Conservation (phyloP, 1,140 invertebrate species). For the Bombus turneri region DNA sequence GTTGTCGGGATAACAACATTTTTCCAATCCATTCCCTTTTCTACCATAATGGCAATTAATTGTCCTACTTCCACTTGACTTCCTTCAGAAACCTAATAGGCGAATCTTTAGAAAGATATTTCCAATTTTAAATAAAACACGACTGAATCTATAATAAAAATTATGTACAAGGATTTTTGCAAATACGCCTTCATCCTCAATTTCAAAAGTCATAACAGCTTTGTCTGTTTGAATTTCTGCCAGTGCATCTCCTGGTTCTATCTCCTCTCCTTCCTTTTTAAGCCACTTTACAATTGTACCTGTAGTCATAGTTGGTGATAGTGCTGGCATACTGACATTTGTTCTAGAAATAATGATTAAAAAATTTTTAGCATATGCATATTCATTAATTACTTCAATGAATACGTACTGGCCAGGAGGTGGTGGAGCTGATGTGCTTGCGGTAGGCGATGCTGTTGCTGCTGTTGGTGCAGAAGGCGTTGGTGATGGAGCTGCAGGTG, state of each 20-base stretch:
- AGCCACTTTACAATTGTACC: constrained; percentile 98
- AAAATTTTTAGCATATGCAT: not conserved
- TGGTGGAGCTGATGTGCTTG: constrained; percentile 39
- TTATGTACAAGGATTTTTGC: constrained; percentile 91
- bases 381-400: not conserved
- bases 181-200: constrained; percentile 97
- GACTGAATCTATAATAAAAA: constrained; percentile 15
- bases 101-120: constrained; percentile 4
- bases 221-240: constrained; percentile 99
- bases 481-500: constrained; percentile 23
- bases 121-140: not conserved
- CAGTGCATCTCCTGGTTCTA: constrained; percentile 91
- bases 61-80: constrained; percentile 92
- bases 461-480: constrained; percentile 5
- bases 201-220: constrained; percentile 99
- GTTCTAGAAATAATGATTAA: constrained; percentile 62
- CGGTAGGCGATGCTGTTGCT: not conserved
- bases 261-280: constrained; percentile 96
- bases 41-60: constrained; percentile 93
- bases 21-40: constrained; percentile 84
- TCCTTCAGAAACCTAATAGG: constrained; percentile 87
- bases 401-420: constrained; percentile 75
- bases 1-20: constrained; percentile 76
- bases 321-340: constrained; percentile 89
- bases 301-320: constrained; percentile 99